phyloP scores from a whole-genome alignment of 30 jellyfish, hydroid and myxozoan genomes.

The Clytia hemisphaerica region DNA sequence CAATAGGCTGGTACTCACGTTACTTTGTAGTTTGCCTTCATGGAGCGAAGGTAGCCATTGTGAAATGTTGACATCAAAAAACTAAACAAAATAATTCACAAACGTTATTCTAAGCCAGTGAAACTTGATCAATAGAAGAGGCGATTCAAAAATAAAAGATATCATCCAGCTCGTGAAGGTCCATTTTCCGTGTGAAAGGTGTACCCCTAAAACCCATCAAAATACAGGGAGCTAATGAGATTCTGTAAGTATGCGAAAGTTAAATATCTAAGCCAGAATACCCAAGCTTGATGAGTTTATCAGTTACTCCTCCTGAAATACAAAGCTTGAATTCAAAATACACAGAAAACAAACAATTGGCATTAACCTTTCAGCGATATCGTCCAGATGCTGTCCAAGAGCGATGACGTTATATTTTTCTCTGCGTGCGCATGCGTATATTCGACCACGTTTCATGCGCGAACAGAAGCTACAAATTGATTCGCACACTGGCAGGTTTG shows the following conservation, averaged over 20 bases:
- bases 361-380: conserved; percentile 77
- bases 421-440: conserved; percentile 91
- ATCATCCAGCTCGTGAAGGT: no score
- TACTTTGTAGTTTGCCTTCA: conserved; percentile 77
- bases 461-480: conserved; percentile 90
- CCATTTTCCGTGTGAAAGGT: no score
- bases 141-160: no score
- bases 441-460: conserved; percentile 89
- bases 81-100: conserved; percentile 24
- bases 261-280: no score
- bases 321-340: no score
- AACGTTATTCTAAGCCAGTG: no score
- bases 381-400: conserved; percentile 85
- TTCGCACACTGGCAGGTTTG: conserved; percentile 65
- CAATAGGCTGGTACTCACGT: conserved; percentile 29
- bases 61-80: conserved; percentile 87
- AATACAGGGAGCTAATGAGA: no score
- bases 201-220: no score
- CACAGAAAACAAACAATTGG: not conserved
- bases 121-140: no score
- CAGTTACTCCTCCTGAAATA: no score
- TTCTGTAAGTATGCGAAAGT: no score
- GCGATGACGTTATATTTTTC: conserved; percentile 80
- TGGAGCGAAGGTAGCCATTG: conserved; percentile 73
- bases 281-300: no score